Evolutionary conservation across 2,113 vertebrate genomes (phyloP), one percentile per base, ranked within the genome.

Genomic region (Muntiacus muntjak): DNA sequence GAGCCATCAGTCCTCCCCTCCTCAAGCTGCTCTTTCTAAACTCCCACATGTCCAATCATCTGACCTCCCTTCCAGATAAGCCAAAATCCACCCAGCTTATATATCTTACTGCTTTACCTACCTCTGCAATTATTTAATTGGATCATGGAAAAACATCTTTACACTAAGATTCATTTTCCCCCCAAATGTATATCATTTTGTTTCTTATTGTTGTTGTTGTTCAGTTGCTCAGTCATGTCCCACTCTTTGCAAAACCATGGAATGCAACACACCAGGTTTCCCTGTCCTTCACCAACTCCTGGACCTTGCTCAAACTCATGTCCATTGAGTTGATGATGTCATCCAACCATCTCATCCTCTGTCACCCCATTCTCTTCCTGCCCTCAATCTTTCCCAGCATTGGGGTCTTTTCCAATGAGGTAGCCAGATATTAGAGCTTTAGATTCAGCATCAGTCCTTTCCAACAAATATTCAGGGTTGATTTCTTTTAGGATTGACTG

Each of bases 21-120:
- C 1, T 4, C 21, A n/a, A 10, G 23, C n/a, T 84, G 14, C 9
- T 7, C 45, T 55, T 89, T 52, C 45, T 36, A 4, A 10, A 45
- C 4, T 2, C 6, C 13, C 1, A 0, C 7, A 2, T 47, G 28
- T 43, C n/a, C 4, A n/a, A 2, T 64, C 11, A 28, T 13, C 36
- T 43, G 79, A 7, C 13, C 33, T 52, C 60, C 25, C 30, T 50
- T 33, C 25, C 4, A 78, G 16, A 52, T 6, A 7, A 26, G 7
- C 16, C 25, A 3, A 50, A 21, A 55, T 30, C 6, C 40, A 58
- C 23, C n/a, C 43, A 74, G 19, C n/a, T 89, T 50, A 47, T 58
- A 17, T 67, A 17, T 26, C 43, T 19, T 40, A 82, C 5, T 87
- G 15, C 7, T 76, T 52, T n/a, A 45, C 17, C 3, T 26, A 45